A percentile compares a stretch with the other conserved stretches of the same genome.
These are phyloP conservation scores for Nemurella pictetii DNA, from an alignment of 2,888 invertebrate species.

Conservation along the genomic window DNA sequence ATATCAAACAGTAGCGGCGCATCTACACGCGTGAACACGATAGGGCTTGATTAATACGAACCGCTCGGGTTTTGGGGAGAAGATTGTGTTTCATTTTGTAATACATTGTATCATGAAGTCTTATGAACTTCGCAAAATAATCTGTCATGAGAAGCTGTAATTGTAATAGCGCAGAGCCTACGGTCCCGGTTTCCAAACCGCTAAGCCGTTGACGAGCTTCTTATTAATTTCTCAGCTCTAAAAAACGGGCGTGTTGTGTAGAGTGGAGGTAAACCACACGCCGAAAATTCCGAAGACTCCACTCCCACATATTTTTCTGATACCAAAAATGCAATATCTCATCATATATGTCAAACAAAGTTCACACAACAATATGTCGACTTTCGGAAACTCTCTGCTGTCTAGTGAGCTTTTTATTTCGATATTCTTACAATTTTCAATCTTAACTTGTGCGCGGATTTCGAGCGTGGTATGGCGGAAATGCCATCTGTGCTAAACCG, in stretches of 20 bases:
- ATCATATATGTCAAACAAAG: not conserved
- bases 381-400: not conserved
- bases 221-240: not conserved
- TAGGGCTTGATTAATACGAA: not conserved
- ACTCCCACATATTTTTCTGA: not conserved
- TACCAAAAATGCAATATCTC: not conserved
- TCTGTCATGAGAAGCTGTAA: not conserved
- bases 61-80: not conserved
- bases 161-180: not conserved
- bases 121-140: not conserved
- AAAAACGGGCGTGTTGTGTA: not conserved
- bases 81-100: not conserved
- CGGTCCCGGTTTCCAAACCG: not conserved
- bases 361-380: not conserved
- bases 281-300: not conserved
- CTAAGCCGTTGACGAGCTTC: not conserved
- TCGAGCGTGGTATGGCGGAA: not conserved
- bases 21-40: slow-evolving; percentile 16
- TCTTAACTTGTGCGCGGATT: not conserved
- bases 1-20: not conserved
- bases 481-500: not conserved
- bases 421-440: not conserved
- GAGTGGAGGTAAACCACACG: not conserved
- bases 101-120: not conserved
- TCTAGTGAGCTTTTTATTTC: not conserved